Evolutionary conservation across 2,888 invertebrate genomes (phyloP).

Genomic region (Tiphia femorata): DNA sequence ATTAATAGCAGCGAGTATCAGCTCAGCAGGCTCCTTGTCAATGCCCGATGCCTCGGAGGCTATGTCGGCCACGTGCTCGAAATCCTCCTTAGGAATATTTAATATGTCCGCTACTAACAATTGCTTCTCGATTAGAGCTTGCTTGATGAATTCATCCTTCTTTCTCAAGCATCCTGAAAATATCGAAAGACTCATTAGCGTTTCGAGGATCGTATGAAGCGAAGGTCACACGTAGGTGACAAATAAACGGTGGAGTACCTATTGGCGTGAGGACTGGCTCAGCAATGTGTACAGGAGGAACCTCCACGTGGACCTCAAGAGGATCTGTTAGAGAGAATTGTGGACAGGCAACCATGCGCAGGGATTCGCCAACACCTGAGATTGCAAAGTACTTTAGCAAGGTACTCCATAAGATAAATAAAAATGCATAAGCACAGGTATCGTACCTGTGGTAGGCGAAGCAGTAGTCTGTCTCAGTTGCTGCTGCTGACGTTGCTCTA

Average conservation of each 20-base stretch:
- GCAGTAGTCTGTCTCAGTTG: background rate
- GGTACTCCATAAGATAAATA: too few species aligned
- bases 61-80: conserved; percentile 77
- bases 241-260: conserved; percentile 67
- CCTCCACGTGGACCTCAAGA: conserved; percentile 80
- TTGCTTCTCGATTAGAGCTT: conserved; percentile 80
- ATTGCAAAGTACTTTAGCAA: background rate
- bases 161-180: conserved; percentile 79
- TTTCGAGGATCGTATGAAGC: conserved; percentile 24
- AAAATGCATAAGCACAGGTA: background rate
- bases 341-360: conserved; percentile 73
- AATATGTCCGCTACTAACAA: conserved; percentile 82
- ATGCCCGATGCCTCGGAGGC: conserved; percentile 73
- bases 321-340: conserved; percentile 78
- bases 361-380: conserved; percentile 64
- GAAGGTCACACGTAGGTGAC: conserved; percentile 2
- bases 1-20: conserved; percentile 79
- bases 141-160: conserved; percentile 79
- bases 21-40: conserved; percentile 75
- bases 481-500: background rate
- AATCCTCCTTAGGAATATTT: conserved; percentile 80
- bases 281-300: conserved; percentile 80
- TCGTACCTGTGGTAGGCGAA: too few species aligned
- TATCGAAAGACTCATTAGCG: background rate
- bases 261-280: conserved; percentile 84